Conservation (phyloP, 2,113 vertebrate species). For the Ptyas mucosa region DNA sequence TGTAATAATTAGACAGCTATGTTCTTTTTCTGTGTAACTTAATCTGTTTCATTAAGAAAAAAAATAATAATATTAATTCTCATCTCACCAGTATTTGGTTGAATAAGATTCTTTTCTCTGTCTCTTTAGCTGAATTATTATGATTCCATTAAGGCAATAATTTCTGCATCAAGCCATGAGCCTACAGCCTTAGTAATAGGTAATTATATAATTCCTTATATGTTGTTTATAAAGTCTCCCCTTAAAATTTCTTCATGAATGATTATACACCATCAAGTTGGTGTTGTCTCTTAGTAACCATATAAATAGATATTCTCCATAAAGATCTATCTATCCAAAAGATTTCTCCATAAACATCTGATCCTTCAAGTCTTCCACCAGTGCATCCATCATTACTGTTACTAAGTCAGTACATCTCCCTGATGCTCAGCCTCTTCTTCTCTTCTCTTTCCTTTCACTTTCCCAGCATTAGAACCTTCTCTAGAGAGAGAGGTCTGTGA, state of each 20-base stretch:
- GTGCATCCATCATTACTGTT: background rate
- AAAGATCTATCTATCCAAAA: background rate
- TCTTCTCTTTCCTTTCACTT: background rate
- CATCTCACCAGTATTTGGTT: background rate
- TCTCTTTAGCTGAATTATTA: conserved; percentile 74
- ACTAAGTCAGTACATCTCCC: background rate
- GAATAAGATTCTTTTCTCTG: conserved; percentile 18
- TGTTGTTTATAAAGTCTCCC: background rate
- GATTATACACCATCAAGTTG: background rate
- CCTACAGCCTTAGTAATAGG: conserved; percentile 68
- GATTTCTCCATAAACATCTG: background rate
- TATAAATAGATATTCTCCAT: background rate
- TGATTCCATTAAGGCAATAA: conserved; percentile 63
- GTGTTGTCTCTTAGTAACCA: background rate
- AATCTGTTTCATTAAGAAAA: background rate
- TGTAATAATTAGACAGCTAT: background rate
- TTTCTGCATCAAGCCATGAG: conserved; percentile 73
- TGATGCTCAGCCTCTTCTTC: background rate
- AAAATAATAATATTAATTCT: background rate
- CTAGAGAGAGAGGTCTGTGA: background rate
- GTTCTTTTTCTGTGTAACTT: background rate
- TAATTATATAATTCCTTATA: conserved; percentile 34
- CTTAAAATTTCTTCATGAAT: background rate
- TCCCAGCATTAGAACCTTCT: background rate
- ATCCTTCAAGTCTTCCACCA: background rate